Conservation (phyloP, 1,140 invertebrate species). For the Drosophila ercepeae region DNA sequence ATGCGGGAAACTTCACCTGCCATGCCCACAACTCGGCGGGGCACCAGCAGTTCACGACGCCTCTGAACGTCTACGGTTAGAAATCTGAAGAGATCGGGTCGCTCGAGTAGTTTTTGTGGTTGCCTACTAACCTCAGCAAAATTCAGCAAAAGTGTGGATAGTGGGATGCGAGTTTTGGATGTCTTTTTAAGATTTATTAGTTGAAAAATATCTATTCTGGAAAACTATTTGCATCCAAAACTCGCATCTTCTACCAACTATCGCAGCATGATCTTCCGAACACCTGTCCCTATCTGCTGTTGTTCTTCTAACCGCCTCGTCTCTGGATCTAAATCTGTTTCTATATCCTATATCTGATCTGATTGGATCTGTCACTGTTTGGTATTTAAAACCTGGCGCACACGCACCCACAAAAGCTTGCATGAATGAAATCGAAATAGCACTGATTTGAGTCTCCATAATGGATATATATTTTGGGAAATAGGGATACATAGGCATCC, state of each 20-base stretch:
- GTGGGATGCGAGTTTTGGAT: background rate
- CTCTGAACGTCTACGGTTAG: slow-evolving; percentile 83
- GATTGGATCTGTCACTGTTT: slow-evolving; percentile 20
- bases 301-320: slow-evolving; percentile 5
- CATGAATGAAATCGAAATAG: slow-evolving; percentile 37
- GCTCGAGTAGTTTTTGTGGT: slow-evolving; percentile 44
- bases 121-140: slow-evolving; percentile 41
- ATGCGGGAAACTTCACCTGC: slow-evolving; percentile 88
- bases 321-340: slow-evolving; percentile 2
- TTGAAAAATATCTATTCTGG: too few relatives aligned
- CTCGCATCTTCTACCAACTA: background rate
- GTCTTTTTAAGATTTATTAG: too few relatives aligned
- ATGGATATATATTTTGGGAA: background rate
- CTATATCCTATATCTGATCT: slow-evolving; percentile 8
- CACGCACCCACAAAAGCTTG: slow-evolving; percentile 35
- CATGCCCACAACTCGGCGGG: slow-evolving; percentile 89
- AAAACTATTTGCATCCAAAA: background rate
- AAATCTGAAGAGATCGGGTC: background rate
- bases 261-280: slow-evolving; percentile 55
- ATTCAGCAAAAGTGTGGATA: background rate
- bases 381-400: slow-evolving; percentile 30
- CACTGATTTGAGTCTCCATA: slow-evolving; percentile 6
- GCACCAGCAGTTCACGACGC: slow-evolving; percentile 65
- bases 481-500: too few relatives aligned
- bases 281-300: slow-evolving; percentile 24